Evolutionary conservation across 2,113 vertebrate species (phyloP).

Genomic region (Toxostoma redivivum): DNA sequence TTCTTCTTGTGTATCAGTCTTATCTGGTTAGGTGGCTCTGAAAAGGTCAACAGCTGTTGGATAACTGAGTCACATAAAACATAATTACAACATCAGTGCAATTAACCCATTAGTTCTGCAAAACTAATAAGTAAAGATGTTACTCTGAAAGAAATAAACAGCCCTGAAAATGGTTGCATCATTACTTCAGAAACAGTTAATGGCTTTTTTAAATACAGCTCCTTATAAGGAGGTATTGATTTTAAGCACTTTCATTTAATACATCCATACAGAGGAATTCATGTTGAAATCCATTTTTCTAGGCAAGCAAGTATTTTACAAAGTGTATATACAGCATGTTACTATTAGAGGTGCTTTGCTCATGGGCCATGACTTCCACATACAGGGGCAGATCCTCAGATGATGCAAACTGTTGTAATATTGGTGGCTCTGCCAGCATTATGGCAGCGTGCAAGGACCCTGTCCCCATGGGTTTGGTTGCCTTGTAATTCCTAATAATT

Average conservation of each 20-base stretch:
- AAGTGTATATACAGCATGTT: background rate
- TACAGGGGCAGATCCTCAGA: background rate
- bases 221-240: background rate
- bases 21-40: background rate
- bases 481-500: background rate
- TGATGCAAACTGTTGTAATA: background rate
- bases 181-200: background rate
- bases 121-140: background rate
- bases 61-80: background rate
- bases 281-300: background rate
- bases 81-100: background rate
- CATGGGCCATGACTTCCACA: background rate
- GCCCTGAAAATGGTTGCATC: background rate
- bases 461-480: background rate
- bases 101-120: background rate
- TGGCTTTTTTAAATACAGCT: background rate
- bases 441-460: background rate
- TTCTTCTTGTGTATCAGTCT: background rate
- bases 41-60: background rate
- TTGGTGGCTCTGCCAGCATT: background rate
- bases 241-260: background rate
- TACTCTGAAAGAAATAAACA: background rate
- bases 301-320: background rate
- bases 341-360: background rate
- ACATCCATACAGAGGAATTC: background rate